Evolutionary conservation across 1,140 invertebrate species (phyloP).

Genomic region (Vanessa tameamea): DNA sequence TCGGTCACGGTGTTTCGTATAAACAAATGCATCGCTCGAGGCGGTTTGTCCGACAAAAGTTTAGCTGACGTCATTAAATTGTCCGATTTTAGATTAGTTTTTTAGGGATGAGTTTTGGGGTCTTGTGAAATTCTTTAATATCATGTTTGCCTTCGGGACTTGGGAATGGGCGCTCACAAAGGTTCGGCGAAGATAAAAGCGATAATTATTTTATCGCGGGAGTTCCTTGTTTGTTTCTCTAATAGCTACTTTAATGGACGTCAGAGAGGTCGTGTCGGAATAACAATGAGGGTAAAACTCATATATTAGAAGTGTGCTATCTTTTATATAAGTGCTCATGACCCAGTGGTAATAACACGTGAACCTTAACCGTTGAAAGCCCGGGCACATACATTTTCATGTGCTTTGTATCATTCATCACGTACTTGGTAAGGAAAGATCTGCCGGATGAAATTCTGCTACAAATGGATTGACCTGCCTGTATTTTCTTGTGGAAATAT

Average conservation of each 20-base stretch:
- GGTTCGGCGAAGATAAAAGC: constrained; percentile 71
- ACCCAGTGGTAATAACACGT: no score
- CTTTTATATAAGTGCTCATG: constrained; percentile 34
- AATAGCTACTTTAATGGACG: constrained; percentile 78
- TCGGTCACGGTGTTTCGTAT: constrained; percentile 66
- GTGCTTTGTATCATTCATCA: no score
- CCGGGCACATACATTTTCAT: no score
- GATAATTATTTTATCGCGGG: constrained; percentile 79
- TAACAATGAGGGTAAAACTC: constrained; percentile 66
- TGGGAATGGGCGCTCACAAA: constrained; percentile 50
- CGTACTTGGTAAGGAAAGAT: no score
- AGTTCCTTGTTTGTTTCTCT: constrained; percentile 79
- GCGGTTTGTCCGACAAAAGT: constrained; percentile 53
- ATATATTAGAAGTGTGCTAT: constrained; percentile 67
- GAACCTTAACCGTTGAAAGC: no score
- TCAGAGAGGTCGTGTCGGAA: constrained; percentile 60
- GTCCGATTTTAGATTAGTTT: constrained; percentile 72
- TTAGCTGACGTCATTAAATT: constrained; percentile 75
- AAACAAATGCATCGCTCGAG: constrained; percentile 46
- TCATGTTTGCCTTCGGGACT: constrained; percentile 64
- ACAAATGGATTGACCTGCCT: no score
- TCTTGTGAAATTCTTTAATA: constrained; percentile 71
- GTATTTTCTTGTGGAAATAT: no score
- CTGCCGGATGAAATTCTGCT: no score
- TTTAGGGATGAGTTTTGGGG: constrained; percentile 50